Percentiles rank a stretch among this genome's conserved stretches.
phyloP scores from a whole-genome alignment of 1,140 invertebrate genomes.

The Euwallacea similis region DNA sequence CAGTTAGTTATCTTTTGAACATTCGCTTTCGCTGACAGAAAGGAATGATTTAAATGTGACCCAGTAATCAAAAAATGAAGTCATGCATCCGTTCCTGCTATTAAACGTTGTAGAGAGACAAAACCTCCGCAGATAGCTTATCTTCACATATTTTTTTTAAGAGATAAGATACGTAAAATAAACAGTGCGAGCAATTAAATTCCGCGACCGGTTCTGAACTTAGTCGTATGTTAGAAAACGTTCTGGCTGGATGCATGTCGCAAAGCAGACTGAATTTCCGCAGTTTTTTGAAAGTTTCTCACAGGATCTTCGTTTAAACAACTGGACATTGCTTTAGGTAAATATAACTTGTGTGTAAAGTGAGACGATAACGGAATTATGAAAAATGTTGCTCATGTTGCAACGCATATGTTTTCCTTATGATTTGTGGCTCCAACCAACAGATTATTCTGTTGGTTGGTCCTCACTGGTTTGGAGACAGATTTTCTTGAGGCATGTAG shows the following conservation, averaged over 20 bases:
- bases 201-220: background rate
- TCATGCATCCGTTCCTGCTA: constrained; percentile 14
- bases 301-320: background rate
- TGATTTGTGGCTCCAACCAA: too few species aligned
- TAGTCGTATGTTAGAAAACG: constrained; percentile 3
- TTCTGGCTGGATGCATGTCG: background rate
- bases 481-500: too few species aligned
- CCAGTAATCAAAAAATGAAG: constrained; percentile 19
- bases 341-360: background rate
- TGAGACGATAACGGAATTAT: too few species aligned
- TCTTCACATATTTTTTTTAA: constrained; percentile 3
- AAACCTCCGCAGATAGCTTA: constrained; percentile 13
- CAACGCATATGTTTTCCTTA: too few species aligned
- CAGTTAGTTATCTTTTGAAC: background rate
- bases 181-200: constrained; percentile 3
- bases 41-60: constrained; percentile 8
- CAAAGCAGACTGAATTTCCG: background rate
- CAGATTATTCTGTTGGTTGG: too few species aligned
- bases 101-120: background rate
- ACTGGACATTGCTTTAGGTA: background rate
- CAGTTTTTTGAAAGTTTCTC: background rate
- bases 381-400: too few species aligned
- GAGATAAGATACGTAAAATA: constrained; percentile 27
- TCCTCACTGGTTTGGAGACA: too few species aligned
- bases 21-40: constrained; percentile 1